These are phyloP conservation scores for Microcebus lehilahytsara DNA, from an alignment of 2,113 vertebrate genomes.

Conservation along the genomic window DNA sequence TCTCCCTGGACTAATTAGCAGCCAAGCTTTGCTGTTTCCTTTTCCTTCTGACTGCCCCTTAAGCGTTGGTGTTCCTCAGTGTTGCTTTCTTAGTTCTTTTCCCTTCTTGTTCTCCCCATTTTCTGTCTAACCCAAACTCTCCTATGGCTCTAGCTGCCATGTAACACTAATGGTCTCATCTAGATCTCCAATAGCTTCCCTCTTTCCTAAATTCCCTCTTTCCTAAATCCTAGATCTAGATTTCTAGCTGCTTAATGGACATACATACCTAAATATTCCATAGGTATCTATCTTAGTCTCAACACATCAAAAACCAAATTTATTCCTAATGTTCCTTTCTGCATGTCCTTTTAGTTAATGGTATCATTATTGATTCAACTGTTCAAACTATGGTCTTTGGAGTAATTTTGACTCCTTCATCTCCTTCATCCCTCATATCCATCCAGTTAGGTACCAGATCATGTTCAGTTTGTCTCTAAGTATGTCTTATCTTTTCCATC, in stretches of 20 bases:
- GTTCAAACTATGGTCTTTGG: neutral
- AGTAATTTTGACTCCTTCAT: neutral
- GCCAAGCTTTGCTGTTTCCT: neutral
- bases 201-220: neutral
- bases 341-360: neutral
- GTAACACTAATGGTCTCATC: neutral
- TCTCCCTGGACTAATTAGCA: neutral
- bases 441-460: neutral
- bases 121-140: neutral
- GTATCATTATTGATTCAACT: neutral
- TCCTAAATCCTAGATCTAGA: neutral
- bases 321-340: neutral
- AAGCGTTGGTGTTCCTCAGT: neutral
- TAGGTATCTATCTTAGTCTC: neutral
- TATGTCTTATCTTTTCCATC: neutral
- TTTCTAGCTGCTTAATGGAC: neutral
- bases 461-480: neutral
- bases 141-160: neutral
- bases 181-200: neutral
- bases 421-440: neutral
- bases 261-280: neutral
- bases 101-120: neutral
- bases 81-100: neutral
- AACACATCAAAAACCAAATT: neutral
- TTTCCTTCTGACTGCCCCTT: neutral